Percentiles rank a stretch among this genome's conserved stretches.
phyloP scores from a whole-genome alignment of 2,888 invertebrate species.

The Euplexia lucipara region DNA sequence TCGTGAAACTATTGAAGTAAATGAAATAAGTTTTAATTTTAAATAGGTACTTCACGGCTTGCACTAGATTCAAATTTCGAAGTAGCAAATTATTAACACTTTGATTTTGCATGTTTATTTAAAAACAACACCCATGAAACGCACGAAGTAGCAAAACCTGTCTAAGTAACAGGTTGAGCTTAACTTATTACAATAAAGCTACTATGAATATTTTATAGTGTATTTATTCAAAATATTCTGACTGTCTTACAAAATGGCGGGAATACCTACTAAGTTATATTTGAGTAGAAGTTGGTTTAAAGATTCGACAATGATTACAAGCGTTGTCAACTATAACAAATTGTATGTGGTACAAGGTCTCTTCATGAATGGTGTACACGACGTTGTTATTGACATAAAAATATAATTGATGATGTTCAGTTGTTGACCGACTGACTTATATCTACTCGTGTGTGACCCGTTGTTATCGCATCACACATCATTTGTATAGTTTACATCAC shows the following conservation, averaged over 20 bases:
- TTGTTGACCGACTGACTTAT: conserved; percentile 17
- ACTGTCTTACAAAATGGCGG: conserved; percentile 43
- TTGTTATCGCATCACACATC: conserved; percentile 6
- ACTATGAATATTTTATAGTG: conserved; percentile 14
- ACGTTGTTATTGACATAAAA: conserved; percentile 28
- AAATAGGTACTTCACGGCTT: neutral
- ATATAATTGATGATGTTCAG: conserved; percentile 23
- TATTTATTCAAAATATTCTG: conserved; percentile 8
- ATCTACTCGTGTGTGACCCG: conserved; percentile 12
- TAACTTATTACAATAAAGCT: conserved; percentile 25
- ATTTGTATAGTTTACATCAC: conserved; percentile 44
- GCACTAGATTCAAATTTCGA: too few relatives aligned
- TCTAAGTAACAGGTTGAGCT: neutral
- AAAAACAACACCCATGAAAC: neutral
- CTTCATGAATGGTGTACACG: neutral
- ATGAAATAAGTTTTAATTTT: too few relatives aligned
- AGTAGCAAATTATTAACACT: too few relatives aligned
- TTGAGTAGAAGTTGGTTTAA: conserved; percentile 24
- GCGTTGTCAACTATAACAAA: conserved; percentile 42
- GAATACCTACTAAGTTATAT: conserved; percentile 8
- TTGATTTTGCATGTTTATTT: neutral
- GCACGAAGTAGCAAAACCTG: neutral
- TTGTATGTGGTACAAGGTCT: conserved; percentile 30
- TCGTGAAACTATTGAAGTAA: too few relatives aligned
- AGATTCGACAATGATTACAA: conserved; percentile 13